Evolutionary conservation across 2,888 invertebrate species (phyloP).

Genomic region (Tanytarsus gracilentus): DNA sequence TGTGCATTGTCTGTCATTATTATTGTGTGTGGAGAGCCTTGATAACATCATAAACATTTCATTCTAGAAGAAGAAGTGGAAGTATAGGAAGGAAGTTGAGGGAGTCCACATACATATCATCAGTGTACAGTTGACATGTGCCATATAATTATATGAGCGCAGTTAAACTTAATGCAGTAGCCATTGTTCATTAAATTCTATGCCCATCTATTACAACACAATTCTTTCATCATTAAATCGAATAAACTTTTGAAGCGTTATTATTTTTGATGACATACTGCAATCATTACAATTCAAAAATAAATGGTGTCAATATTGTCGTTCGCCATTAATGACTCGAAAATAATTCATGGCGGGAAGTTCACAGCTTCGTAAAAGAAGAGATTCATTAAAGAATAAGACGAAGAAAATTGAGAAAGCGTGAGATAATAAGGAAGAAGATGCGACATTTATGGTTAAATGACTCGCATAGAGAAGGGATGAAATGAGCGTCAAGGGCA

Average conservation of each 20-base stretch:
- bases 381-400: conserved; percentile 7
- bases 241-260: neutral
- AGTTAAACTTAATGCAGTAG: neutral
- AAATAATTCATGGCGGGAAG: conserved; percentile 22
- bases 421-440: neutral
- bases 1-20: no score
- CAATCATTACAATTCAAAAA: no score
- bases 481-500: conserved; percentile 4
- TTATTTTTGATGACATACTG: conserved; percentile 23
- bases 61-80: no score
- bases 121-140: neutral
- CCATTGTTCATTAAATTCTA: neutral
- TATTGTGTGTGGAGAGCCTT: no score
- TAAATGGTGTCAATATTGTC: conserved; percentile 24
- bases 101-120: neutral
- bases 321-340: conserved; percentile 17
- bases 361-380: no score
- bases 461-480: neutral
- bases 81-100: no score
- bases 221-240: neutral
- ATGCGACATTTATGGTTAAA: conserved; percentile 11
- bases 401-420: neutral
- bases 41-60: neutral
- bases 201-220: neutral
- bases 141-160: neutral